Percentiles rank a stretch among this genome's conserved stretches.
Conservation (phyloP, 2,113 vertebrate genomes). For the Pyxicephalus adspersus region DNA sequence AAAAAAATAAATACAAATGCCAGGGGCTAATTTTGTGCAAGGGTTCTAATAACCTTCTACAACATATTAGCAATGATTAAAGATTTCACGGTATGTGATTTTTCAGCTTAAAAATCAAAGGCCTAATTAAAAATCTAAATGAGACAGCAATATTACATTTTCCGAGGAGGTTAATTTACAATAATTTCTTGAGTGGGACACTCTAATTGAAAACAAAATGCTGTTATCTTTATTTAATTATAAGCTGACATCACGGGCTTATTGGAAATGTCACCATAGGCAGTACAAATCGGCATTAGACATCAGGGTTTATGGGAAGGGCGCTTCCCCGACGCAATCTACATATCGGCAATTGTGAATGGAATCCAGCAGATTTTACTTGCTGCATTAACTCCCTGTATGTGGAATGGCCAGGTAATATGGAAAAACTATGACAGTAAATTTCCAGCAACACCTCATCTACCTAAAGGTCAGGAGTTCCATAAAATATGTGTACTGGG, state of each 20-base stretch:
- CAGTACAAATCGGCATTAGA: background rate
- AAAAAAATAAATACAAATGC: conserved; percentile 21
- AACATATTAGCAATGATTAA: conserved; percentile 55
- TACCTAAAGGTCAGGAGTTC: no score
- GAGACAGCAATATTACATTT: conserved; percentile 43
- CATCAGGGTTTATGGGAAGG: background rate
- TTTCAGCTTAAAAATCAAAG: conserved; percentile 52
- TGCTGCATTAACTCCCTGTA: no score
- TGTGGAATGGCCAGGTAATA: no score
- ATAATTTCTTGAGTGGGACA: conserved; percentile 49
- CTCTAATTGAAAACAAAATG: conserved; percentile 52
- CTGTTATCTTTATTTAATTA: conserved; percentile 56
- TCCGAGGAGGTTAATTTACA: conserved; percentile 50
- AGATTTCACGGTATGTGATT: conserved; percentile 45
- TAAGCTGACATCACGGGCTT: conserved; percentile 39
- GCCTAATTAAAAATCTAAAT: conserved; percentile 49
- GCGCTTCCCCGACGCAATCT: background rate
- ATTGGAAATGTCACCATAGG: conserved; percentile 36
- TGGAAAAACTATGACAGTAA: no score
- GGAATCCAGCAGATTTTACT: no score
- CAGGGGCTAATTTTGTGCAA: conserved; percentile 46
- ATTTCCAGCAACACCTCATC: no score
- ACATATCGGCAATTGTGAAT: background rate
- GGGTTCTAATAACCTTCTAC: conserved; percentile 50
- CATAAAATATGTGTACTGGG: no score